Evolutionary conservation across 2,888 invertebrate genomes (phyloP), one percentile per base, ranked within the genome.

Genomic region (Parnassius apollo): DNA sequence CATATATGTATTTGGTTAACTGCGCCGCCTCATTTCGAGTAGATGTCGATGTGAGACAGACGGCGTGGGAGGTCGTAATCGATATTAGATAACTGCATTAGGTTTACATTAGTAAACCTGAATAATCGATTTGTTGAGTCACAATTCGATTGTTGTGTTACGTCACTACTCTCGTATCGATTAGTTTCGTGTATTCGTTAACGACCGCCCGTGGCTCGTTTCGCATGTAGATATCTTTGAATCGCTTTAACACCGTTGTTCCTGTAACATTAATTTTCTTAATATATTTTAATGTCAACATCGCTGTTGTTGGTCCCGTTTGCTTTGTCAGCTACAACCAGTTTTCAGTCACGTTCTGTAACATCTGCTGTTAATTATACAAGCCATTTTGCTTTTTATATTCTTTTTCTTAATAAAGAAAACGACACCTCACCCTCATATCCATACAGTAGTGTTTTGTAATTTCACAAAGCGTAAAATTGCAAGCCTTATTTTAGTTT

Each of bases 31-130:
- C 51, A 59, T 60, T 61, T 57, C 61, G 62, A 65, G 66, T 65
- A 66, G 48, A 71, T 70, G 75, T 73, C 77, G 79, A 83, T 80
- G 77, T 79, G 78, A 78, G 83, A 82, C 82, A 83, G 76, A 65
- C 68, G 54, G 81, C 80, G 87, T 86, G 85, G 86, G 86, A 79
- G 81, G 78, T 77, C 78, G 77, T 77, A 82, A 87, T 83, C 82
- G 86, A 84, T 85, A 85, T 88, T 88, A 85, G 86, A 88, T 89
- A 89, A 88, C 84, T 79, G 80, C 77, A 83, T 85, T 84, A 81
- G 76, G 70, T 80, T 81, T 77, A 85, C 82, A 85, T 83, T 83
- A 82, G 83, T 81, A 76, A 73, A 75, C 77, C 73, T 76, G 70
- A 77, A 82, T 80, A 62, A 77, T 74, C 70, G 75, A 73, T 74